Conservation (phyloP, 37 sponge, comb jelly and placozoan genomes). For the Ianthella basta region DNA sequence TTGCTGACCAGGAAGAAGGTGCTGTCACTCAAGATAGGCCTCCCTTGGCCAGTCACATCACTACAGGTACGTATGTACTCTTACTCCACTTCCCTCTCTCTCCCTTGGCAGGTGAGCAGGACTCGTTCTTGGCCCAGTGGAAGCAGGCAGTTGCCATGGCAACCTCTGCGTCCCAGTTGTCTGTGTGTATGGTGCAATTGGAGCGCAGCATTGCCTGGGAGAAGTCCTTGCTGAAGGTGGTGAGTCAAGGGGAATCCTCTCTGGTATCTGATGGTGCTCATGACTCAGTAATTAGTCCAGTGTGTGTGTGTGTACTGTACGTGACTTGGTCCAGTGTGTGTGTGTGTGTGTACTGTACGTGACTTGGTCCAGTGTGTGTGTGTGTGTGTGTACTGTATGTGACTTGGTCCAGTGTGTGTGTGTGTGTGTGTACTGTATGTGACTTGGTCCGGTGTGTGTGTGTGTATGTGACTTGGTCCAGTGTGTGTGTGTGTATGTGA, state of each 20-base stretch:
- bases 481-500: no score
- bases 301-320: no score
- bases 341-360: no score
- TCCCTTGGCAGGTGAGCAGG: background rate
- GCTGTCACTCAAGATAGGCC: background rate
- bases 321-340: no score
- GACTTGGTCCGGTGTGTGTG: no score
- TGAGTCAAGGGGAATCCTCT: constrained; percentile 28
- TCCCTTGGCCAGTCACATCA: background rate
- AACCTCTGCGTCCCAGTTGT: constrained; percentile 81
- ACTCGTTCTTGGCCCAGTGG: constrained; percentile 59
- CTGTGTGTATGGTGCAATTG: constrained; percentile 73
- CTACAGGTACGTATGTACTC: background rate
- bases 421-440: no score
- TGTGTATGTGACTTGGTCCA: no score
- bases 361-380: no score
- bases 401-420: no score
- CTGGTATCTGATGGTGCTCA: no score
- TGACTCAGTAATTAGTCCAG: no score
- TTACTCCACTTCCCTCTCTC: background rate
- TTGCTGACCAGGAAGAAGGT: background rate
- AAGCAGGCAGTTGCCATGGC: constrained; percentile 62
- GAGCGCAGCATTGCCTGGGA: constrained; percentile 90
- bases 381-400: no score
- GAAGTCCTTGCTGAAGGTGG: constrained; percentile 88